Evolutionary conservation across 2,113 vertebrate species (phyloP).

Genomic region (Rhodinocichla rosea): DNA sequence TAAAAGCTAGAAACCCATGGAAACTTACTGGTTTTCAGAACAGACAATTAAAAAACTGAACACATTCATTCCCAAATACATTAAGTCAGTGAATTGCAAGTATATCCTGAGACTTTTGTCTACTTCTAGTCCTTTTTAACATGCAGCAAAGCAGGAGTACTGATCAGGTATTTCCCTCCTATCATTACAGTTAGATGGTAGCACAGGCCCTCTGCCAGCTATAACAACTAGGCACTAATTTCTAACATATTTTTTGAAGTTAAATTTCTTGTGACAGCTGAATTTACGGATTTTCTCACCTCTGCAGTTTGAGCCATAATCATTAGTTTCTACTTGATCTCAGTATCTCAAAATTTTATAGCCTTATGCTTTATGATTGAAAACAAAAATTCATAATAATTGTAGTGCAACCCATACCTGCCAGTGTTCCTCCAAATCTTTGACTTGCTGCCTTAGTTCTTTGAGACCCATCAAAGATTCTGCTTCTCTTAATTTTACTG

Average conservation of each 20-base stretch:
- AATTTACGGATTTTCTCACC: not conserved
- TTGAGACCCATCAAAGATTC: conserved; percentile 92
- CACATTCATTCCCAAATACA: not conserved
- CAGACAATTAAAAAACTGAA: not conserved
- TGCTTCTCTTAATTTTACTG: conserved; percentile 91
- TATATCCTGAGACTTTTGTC: not conserved
- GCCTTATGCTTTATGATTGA: not conserved
- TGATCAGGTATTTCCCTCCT: not conserved
- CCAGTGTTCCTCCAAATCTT: conserved; percentile 96
- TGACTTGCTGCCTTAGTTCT: conserved; percentile 90
- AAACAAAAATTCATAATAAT: not conserved
- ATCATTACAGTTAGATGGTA: not conserved
- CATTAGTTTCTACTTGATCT: not conserved
- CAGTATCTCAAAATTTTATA: not conserved
- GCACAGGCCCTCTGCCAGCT: not conserved
- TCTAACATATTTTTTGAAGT: not conserved
- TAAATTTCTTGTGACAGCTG: not conserved
- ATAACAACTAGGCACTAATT: not conserved
- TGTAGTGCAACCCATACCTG: conserved; percentile 77
- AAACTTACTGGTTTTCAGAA: not conserved
- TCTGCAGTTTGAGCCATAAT: not conserved
- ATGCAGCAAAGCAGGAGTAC: not conserved
- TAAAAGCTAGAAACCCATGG: not conserved
- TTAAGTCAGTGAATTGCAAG: not conserved
- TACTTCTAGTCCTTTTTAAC: not conserved